Evolutionary conservation across 2,113 vertebrate genomes (phyloP), one percentile per base, ranked within the genome.

Genomic region (Dendropsophus ebraccatus): DNA sequence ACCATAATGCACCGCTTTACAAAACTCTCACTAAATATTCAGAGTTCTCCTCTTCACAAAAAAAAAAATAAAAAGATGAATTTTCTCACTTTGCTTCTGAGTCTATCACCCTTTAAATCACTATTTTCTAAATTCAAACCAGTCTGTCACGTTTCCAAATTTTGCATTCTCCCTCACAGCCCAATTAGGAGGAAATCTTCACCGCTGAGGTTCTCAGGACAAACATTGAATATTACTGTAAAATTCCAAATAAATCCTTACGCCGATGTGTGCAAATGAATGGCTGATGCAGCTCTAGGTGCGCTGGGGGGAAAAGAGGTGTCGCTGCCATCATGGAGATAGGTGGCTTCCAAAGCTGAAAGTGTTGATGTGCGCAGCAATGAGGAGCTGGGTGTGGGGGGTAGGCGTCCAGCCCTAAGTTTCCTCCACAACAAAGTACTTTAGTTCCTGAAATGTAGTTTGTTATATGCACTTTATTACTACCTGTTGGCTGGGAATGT

Each of bases 101-200:
- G 75, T 86, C 62, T 86, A n/a, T 86, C 84, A 86, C 83, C 83
- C 73, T 65, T 19, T n/a, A 67, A 47, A 62, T 84, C 21, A 25
- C 37, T 60, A 50, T 35, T 83, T 85, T 62, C 58, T 62, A 50
- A 78, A 85, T 84, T 84, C 70, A 28, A 84, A 30, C 35, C 75
- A 41, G 62, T 86, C 84, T 86, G 32, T 86, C 75, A 54, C 75
- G 52, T 79, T 86, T 47, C 32, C 32, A 80, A 65, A 85, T 77
- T 35, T 78, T 54, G 52, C 76, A 79, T 86, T 80, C 65, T 80
- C 37, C 82, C 60, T 80, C 72, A 65, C 35, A 69, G 37, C 41
- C 84, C 84, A 86, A 80, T 86, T 86, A 86, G 21, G 45, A n/a
- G 21, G 30, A 52, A 70, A 78, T 52, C 37, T 25, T 45, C 62